Base-by-base conservation (phyloP, 92 coral and sea anemone species). In the Parazoanthus swiftii region DNA sequence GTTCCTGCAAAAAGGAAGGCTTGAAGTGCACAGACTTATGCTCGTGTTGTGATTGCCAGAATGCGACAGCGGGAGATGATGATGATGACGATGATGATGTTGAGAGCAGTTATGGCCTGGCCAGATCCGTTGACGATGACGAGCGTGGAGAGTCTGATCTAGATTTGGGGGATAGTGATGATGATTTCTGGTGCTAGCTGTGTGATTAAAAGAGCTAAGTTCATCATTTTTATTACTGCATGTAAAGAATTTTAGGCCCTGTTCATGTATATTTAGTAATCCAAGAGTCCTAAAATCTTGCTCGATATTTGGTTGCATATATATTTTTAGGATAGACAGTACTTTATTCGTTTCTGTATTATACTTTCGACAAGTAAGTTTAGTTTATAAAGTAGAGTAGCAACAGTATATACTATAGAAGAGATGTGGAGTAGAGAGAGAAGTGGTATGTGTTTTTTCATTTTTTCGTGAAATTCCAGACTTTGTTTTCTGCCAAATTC, bases 21-120 rank as follows among this genome's bases (percentile, higher is more conserved):
- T n/a, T n/a, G n/a, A n/a, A n/a, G n/a, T n/a, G n/a, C n/a, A n/a
- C n/a, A n/a, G 33, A 29, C 33, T 50, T 50, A 8, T 85, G 92
- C 35, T 86, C 44, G 20, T 56, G 74, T 46, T 33, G 86, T 63
- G 86, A 75, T 38, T 38, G 79, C 50, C 79, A 75, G 50, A 75
- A 75, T 38, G 79, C 15, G 6, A 5, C 44, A 75, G 50, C 44
- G 21, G 79, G 50, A 35, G 79, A 75, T 38, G 79, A 75, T 35
- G 79, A 75, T 75, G 79, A 38, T n/a, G 77, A 50, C 15, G 79
- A 75, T 35, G 79, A 75, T 75, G 79, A 38, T n/a, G 77, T 1
- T 50, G 56, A 50, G 8, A 50, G 56, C 56, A 50, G 56, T 50
- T 50, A 1, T 72, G 76, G 36, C 76, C 76, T 72, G 43, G 76